These are phyloP conservation scores for Orthosia cruda DNA, from an alignment of 2,888 invertebrate species.

Conservation along the genomic window DNA sequence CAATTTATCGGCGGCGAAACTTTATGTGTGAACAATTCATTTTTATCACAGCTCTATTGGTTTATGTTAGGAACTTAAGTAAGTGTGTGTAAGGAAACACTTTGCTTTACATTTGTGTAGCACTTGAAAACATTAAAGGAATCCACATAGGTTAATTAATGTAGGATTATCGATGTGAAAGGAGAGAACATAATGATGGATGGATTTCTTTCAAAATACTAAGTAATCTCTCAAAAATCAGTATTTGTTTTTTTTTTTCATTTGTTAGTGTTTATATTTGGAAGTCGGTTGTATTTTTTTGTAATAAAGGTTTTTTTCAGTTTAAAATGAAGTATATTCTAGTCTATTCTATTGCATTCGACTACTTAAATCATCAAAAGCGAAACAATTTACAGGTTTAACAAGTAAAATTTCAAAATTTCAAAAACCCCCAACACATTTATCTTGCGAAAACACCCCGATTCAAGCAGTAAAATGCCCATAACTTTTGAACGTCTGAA, in stretches of 20 bases:
- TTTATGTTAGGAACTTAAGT: slow-evolving; percentile 8
- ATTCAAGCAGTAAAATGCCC: no score
- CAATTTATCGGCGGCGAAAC: slow-evolving; percentile 48
- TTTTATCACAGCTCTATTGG: slow-evolving; percentile 30
- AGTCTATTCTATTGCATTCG: no score
- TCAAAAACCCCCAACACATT: no score
- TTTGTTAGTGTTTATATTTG: no score
- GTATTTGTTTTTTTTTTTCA: no score
- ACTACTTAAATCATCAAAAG: neutral
- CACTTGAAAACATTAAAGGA: neutral
- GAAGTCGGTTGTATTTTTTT: no score
- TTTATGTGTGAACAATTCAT: slow-evolving; percentile 49
- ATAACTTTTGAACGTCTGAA: no score
- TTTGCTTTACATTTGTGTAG: neutral
- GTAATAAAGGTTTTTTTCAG: no score
- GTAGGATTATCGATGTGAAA: neutral
- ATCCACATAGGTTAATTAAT: neutral
- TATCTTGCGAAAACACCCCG: no score
- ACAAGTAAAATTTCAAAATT: no score
- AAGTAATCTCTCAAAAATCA: neutral
- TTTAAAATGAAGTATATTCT: no score
- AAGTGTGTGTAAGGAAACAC: neutral
- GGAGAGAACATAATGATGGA: neutral
- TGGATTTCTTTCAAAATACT: neutral
- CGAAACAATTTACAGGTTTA: neutral